These are phyloP conservation scores for Silurus lanzhouensis DNA, from an alignment of 2,797 vertebrate genomes.

Conservation along the genomic window DNA sequence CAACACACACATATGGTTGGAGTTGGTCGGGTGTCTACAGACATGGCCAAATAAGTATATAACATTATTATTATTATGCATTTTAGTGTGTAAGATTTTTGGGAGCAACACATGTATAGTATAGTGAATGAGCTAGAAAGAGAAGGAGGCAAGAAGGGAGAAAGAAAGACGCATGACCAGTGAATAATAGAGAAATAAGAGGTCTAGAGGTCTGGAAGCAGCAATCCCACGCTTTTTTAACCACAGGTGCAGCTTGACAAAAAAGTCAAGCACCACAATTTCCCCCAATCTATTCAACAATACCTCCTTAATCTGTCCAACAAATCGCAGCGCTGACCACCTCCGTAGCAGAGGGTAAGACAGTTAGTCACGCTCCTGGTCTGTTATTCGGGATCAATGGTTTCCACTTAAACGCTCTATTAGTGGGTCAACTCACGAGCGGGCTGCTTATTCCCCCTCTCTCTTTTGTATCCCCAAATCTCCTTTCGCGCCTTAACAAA, in stretches of 20 bases:
- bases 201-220: slow-evolving; percentile 64
- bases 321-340: slow-evolving; percentile 89
- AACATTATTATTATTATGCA: background rate
- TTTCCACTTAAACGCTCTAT: slow-evolving; percentile 94
- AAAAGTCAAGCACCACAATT: slow-evolving; percentile 79
- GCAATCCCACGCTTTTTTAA: slow-evolving; percentile 74
- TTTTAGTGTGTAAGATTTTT: background rate
- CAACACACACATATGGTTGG: background rate
- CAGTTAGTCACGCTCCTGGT: slow-evolving; percentile 91
- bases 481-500: slow-evolving; percentile 67
- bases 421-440: slow-evolving; percentile 82
- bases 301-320: slow-evolving; percentile 88
- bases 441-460: slow-evolving; percentile 41
- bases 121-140: background rate
- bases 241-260: slow-evolving; percentile 79
- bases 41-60: background rate
- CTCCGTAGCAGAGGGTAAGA: slow-evolving; percentile 87
- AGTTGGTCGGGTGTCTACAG: background rate
- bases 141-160: background rate
- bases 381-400: slow-evolving; percentile 86
- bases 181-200: slow-evolving; percentile 28
- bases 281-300: slow-evolving; percentile 77
- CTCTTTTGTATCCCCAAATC: slow-evolving; percentile 41
- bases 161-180: background rate
- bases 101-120: background rate